Base-by-base conservation (phyloP, 2,888 invertebrate species). In the Desoria tigrina region DNA sequence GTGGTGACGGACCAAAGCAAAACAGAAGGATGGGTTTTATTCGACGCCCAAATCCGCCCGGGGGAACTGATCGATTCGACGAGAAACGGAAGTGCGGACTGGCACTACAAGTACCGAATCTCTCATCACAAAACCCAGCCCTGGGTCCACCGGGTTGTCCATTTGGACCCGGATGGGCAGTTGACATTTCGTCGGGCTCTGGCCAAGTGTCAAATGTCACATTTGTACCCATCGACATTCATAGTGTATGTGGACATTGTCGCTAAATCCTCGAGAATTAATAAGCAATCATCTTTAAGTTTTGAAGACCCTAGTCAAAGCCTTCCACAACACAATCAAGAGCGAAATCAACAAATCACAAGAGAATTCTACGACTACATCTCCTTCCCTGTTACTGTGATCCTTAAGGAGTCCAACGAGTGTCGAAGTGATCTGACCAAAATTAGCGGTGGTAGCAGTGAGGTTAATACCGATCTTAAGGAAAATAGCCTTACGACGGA, bases 71-170 rank as follows among this genome's bases (percentile, higher is more conserved):
- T 27, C 24, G 11, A 26, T n/a, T 18, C 58, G 14, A 7, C n/a
- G 2, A 59, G 50, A 27, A 49, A 39, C 14, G 54, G 11, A 18
- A 39, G 49, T 61, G 45, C 54, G 24, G 24, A 42, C 28, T 59
- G 64, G 69, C 42, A 65, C 21, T 75, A 75, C 42, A 57, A 66
- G 27, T 75, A 75, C 58, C 42, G 73, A 53, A 72, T 75, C 24
- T 75, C 75, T 9, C 72, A 75, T 62, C 74, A 75, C 57, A 75
- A 75, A 61, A 74, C 75, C 6, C 74, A 75, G 51, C 68, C 75
- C 6, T 75, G 75, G 75, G 71, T 75, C n/a, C 75, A 75, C 54
- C 65, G 73, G 23, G 61, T 75, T 21, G 71, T 75, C 27, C 73
- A 73, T 37, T 56, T 75, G 4, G 74, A 74, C 64, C 57, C 65